Conservation (phyloP, 2,888 invertebrate genomes). For the Campopleginae sp. region DNA sequence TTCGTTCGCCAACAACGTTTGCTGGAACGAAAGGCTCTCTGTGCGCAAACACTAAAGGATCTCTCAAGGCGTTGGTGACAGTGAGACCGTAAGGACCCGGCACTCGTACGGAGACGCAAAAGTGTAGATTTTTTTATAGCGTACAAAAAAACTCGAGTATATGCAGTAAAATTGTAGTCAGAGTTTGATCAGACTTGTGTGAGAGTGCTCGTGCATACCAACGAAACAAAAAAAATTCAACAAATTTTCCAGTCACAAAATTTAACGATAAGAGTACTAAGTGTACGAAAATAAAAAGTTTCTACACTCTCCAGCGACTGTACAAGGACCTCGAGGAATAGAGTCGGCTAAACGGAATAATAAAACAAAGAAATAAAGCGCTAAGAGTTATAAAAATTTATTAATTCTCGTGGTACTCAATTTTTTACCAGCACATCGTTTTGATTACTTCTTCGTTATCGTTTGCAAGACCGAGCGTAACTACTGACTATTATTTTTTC, state of each 20-base stretch:
- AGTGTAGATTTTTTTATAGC: slow-evolving; percentile 3
- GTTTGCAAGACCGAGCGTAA: slow-evolving; percentile 18
- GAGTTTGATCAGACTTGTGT: slow-evolving; percentile 36
- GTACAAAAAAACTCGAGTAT: neutral
- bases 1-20: neutral
- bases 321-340: neutral
- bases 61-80: slow-evolving; percentile 44
- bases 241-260: slow-evolving; percentile 35
- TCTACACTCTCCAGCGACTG: slow-evolving; percentile 1
- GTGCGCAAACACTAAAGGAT: slow-evolving; percentile 53
- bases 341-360: neutral
- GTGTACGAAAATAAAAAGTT: slow-evolving; percentile 28
- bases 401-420: slow-evolving; percentile 30
- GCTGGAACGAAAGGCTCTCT: slow-evolving; percentile 29
- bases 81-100: neutral
- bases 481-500: slow-evolving; percentile 28
- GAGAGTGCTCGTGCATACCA: neutral
- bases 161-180: slow-evolving; percentile 13
- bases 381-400: slow-evolving; percentile 31
- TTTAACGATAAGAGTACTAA: slow-evolving; percentile 23
- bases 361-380: neutral
- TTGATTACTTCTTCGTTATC: neutral
- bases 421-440: neutral
- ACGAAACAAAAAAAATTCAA: neutral
- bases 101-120: neutral